A percentile compares a stretch with the other conserved stretches of the same genome.
Evolutionary conservation across 1,140 invertebrate species (phyloP).

Genomic region (Sarcophaga peregrina): DNA sequence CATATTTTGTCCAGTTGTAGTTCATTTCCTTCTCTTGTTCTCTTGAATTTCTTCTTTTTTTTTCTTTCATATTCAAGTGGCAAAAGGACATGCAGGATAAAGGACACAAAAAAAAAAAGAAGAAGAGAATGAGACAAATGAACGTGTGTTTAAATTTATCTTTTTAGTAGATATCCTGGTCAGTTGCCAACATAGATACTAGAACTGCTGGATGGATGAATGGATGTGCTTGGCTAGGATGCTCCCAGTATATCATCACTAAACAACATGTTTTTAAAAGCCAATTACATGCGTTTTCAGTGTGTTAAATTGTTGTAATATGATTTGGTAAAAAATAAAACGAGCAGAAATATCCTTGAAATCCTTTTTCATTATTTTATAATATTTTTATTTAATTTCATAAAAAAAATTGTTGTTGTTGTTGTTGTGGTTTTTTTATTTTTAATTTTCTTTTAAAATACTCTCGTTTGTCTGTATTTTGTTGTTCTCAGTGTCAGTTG

Average conservation of each 20-base stretch:
- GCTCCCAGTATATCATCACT: neutral
- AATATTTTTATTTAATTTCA: too few species aligned
- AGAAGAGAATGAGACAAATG: too few species aligned
- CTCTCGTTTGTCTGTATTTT: neutral
- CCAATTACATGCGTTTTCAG: slow-evolving; percentile 39
- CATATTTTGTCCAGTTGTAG: neutral
- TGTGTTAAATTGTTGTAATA: slow-evolving; percentile 38
- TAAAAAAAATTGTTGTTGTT: too few species aligned
- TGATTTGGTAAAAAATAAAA: neutral
- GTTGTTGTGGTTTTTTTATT: too few species aligned
- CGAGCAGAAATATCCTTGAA: neutral
- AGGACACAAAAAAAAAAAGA: too few species aligned
- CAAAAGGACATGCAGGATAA: too few species aligned
- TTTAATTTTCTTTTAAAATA: too few species aligned
- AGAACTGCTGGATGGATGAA: neutral
- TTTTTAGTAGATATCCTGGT: neutral
- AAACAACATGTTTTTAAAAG: slow-evolving; percentile 34
- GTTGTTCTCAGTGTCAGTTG: neutral
- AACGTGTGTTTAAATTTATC: too few species aligned
- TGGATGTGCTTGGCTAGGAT: neutral
- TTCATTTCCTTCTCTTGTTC: neutral
- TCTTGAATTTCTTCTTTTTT: neutral
- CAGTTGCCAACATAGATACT: neutral
- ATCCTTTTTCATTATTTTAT: slow-evolving; percentile 31
- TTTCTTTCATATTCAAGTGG: neutral